Evolutionary conservation across 2,888 invertebrate species (phyloP), one percentile per base, ranked within the genome.

Genomic region (Synergus itoensis): DNA sequence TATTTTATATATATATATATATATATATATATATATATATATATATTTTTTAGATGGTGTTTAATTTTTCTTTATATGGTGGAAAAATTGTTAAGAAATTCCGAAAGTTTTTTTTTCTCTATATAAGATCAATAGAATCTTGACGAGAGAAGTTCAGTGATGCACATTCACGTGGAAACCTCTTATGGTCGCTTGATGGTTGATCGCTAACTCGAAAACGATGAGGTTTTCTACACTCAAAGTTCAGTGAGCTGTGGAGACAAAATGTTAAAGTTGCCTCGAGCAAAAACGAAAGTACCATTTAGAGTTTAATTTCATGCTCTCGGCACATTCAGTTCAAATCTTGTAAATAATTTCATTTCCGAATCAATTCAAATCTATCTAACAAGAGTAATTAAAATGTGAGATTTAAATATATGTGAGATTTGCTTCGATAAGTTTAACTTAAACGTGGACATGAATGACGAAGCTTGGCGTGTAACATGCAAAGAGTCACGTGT

Each of bases 171-270:
- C n/a, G 67, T 67, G 65, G 41, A 65, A 65, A 65, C 18, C 65
- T 65, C 65, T 41, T 65, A 65, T 65, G 65, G 65, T 65, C 65
- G 65, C 65, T 65, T 65, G 67, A 67, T 67, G n/a, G 36, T 73
- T 73, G 28, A 36, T 73, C n/a, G 45, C 67, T 45, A 67, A 67
- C 65, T 43, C 65, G 4, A 67, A 67, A 64, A 64, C 40, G 43
- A 43, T 67, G 67, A 67, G 21, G 67, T 67, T 43, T 67, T 18
- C 67, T 67, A 18, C 43, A 67, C 67, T 67, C 41, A 67, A 67
- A 67, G 67, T 67, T 67, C 67, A 67, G 43, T 67, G 67, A 67
- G 48, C 57, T 60, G 14, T 48, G 48, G 48, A 48, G 48, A 48
- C 11, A 48, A 48, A 21, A 60, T 60, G 11, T 18, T 60, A 60